A percentile compares a stretch with the other conserved stretches of the same genome.
These are phyloP conservation scores for Phaetusa simplex DNA, from an alignment of 2,113 vertebrate species.

Conservation along the genomic window DNA sequence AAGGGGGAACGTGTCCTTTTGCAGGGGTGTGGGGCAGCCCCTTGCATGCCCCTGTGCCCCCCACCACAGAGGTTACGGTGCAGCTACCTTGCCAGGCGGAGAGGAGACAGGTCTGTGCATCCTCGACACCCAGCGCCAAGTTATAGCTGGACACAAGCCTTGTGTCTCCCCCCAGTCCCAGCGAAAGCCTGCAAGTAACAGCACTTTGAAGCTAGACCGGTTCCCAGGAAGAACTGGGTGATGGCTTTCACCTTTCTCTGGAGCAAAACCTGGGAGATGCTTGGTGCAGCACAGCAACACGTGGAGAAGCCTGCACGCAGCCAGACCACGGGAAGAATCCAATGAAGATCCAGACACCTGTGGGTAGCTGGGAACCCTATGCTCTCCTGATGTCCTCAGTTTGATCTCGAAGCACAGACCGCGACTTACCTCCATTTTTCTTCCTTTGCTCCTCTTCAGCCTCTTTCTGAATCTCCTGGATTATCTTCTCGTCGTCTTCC, in stretches of 20 bases:
- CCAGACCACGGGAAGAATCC: not conserved
- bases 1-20: not conserved
- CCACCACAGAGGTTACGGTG: not conserved
- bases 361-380: not conserved
- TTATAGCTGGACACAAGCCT: not conserved
- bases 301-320: not conserved
- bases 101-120: not conserved
- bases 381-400: not conserved
- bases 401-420: not conserved
- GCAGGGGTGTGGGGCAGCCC: not conserved
- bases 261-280: not conserved
- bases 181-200: not conserved
- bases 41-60: not conserved
- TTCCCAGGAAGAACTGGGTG: not conserved
- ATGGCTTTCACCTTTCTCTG: not conserved
- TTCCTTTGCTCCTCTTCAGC: constrained; percentile 92
- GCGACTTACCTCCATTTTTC: constrained; percentile 82
- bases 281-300: not conserved
- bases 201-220: not conserved
- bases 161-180: not conserved
- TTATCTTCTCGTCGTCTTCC: constrained; percentile 94
- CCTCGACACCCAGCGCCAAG: fast-evolving
- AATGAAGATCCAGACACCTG: not conserved
- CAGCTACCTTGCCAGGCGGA: not conserved
- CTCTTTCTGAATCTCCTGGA: constrained; percentile 94